Conservation (phyloP, 2,888 invertebrate genomes). For the Ophion ventricosus region DNA sequence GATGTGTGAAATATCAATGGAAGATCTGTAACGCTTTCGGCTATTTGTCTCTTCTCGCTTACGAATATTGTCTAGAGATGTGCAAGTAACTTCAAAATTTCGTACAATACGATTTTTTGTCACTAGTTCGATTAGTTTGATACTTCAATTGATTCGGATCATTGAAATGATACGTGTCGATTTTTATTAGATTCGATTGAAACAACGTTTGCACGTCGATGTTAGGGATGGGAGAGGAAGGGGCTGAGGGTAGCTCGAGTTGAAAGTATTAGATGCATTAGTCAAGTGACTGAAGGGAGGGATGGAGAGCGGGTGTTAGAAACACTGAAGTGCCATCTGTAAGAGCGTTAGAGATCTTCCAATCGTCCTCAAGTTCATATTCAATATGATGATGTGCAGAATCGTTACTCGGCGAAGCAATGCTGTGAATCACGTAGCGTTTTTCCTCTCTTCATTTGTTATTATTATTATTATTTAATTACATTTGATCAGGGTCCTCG, state of each 20-base stretch:
- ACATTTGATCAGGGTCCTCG: slow-evolving; percentile 35
- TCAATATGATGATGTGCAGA: slow-evolving; percentile 70
- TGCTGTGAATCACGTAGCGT: slow-evolving; percentile 71
- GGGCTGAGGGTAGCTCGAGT: slow-evolving; percentile 25
- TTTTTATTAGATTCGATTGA: neutral
- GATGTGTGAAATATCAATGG: slow-evolving; percentile 28
- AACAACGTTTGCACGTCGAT: neutral
- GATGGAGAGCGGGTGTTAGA: neutral
- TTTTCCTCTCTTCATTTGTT: slow-evolving; percentile 26
- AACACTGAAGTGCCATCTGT: slow-evolving; percentile 57
- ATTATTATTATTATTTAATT: slow-evolving; percentile 30
- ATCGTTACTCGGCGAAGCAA: slow-evolving; percentile 69
- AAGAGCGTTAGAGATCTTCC: slow-evolving; percentile 75
- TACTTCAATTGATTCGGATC: neutral
- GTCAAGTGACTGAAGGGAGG: slow-evolving; percentile 60
- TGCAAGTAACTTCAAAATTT: neutral
- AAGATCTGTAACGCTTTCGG: slow-evolving; percentile 73
- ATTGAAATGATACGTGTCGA: neutral
- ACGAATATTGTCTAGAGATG: neutral
- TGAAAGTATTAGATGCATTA: slow-evolving; percentile 65
- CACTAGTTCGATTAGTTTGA: neutral
- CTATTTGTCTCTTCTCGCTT: slow-evolving; percentile 55
- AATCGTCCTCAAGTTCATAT: slow-evolving; percentile 71
- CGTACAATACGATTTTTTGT: neutral
- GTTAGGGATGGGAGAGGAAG: neutral